Evolutionary conservation across 2,888 invertebrate species (phyloP), one percentile per base, ranked within the genome.

Genomic region (Liposcelis brunnea): DNA sequence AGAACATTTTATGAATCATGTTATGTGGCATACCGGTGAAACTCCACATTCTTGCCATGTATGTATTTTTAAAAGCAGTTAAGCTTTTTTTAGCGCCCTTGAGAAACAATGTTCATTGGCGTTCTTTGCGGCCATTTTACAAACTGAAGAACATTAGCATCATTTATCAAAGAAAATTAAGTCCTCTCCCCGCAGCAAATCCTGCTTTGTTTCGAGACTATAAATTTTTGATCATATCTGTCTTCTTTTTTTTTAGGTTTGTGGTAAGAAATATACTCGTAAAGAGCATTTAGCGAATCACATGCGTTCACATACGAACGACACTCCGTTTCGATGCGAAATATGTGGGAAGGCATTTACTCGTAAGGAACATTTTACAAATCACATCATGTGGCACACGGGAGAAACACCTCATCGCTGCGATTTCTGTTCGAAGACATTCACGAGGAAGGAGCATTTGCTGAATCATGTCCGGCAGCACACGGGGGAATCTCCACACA

Each of bases 401-500:
- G 75, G 75, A 72, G 59, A 56, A 51, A 54, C 52, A 21, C 55
- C 55, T 16, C 54, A 55, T 51, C 52, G 80, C 38, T 81, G 81
- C 58, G 80, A 80, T 59, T 80, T 80, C 63, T 81, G 81, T 59
- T 79, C 80, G 16, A 80, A 81, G 61, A 80, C 80, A 5, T 81
- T 81, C 61, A 80, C 80, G 1, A 70, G 80, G 52, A 80, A 81
- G 59, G 80, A 81, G 61, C 80, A 81, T 60, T 65, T 81, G 44
- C 59, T 81, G 55, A 81, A 81, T 60, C 81, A 81, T 62, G 82
- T 82, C 44, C 70, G 81, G 55, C 80, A 81, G 59, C 81, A 81
- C 58, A 80, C 80, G 43, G 81, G 79, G 37, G 76, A 79, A 57
- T 77, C 78, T 31, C 80, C 80, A 37, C 79, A 78, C 68, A 74